Evolutionary conservation across 2,888 invertebrate species (phyloP), one percentile per base, ranked within the genome.

Genomic region (Lasioglossum lativentre): DNA sequence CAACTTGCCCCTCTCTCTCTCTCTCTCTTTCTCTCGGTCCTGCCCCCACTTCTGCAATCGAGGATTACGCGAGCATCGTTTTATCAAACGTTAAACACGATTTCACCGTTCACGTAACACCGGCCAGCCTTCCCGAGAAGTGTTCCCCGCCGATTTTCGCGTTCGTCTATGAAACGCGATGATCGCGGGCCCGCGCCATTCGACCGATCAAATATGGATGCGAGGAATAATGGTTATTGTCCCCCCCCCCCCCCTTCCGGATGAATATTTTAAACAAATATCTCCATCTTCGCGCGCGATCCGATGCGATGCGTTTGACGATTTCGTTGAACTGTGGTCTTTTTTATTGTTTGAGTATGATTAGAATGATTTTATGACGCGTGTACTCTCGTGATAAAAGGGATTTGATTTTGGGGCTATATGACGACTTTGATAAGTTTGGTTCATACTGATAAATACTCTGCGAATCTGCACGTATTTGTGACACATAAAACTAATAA

Each of bases 21-120:
- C 30, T 6, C 8, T 6, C 16, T 1, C 66, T 19, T 34, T 16
- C 14, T n/a, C 56, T 23, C 3, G 14, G n/a, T n/a, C 1, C 2
- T 4, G 27, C 4, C 14, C 59, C 14, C 27, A n/a, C 14, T 59
- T 14, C 59, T 14, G 27, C 30, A 27, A 14, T 14, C 10, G 23
- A 30, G 34, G 66, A 47, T 76, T 47, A 76, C 76, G 63, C 45
- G 40, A 42, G 40, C 59, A 27, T 75, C 63, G 63, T 59, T 45
- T 40, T 59, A 42, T 75, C 75, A 34, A 75, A 66, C 75, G 42
- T 45, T 66, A 34, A 66, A 66, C 66, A 30, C 75, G 75, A n/a
- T 23, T 45, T 27, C 27, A 71, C 71, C 42, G 27, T 14, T 40
- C 71, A 42, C 71, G 71, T 66, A 66, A 42, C 27, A 27, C 27